Conservation (phyloP, 2,113 vertebrate species). For the Geococcyx californianus region DNA sequence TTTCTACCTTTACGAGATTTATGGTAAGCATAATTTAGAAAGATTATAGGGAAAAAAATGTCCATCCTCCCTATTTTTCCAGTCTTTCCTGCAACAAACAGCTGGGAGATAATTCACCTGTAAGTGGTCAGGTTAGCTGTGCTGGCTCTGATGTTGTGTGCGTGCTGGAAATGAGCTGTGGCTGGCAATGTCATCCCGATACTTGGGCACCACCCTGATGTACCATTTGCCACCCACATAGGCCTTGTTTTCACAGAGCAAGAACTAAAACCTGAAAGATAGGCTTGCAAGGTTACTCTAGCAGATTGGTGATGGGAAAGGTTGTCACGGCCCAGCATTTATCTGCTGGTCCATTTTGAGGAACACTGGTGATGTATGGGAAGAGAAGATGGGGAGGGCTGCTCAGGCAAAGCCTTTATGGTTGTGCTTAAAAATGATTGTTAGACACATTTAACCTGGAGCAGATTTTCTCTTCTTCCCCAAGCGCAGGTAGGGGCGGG, state of each 20-base stretch:
- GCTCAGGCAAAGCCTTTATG: neutral
- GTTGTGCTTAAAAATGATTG: neutral
- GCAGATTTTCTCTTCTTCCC: neutral
- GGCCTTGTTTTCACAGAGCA: neutral
- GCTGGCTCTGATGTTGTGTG: neutral
- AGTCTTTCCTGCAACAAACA: neutral
- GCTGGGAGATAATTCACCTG: neutral
- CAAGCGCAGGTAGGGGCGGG: neutral
- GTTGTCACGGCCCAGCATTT: neutral
- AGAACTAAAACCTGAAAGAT: neutral
- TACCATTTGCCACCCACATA: neutral
- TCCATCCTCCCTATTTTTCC: neutral
- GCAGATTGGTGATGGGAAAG: neutral
- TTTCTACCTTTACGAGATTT: neutral
- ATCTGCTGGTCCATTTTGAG: neutral
- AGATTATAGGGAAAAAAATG: neutral
- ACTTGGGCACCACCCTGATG: neutral
- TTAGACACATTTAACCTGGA: neutral
- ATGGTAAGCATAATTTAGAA: neutral
- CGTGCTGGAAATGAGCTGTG: neutral
- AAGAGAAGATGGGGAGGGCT: neutral
- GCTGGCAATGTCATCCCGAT: neutral
- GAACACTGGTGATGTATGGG: neutral
- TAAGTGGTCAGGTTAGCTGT: neutral
- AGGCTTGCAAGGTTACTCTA: neutral